phyloP scores from a whole-genome alignment of 1,140 invertebrate species.

The Macrocentrus cingulum region DNA sequence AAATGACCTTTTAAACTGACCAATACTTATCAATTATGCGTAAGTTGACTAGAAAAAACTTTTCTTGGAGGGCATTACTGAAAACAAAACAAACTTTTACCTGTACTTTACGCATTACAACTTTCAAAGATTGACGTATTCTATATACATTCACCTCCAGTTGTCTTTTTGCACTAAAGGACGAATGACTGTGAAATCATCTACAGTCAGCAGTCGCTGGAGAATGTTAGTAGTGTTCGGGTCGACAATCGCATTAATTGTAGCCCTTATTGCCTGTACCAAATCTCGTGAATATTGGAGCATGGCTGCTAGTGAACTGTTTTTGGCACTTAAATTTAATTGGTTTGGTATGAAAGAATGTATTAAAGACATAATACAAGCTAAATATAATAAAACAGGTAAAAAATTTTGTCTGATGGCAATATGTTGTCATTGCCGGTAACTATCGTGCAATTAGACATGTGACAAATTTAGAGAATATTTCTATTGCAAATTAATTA shows the following conservation, averaged over 20 bases:
- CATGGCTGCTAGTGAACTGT: neutral
- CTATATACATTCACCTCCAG: neutral
- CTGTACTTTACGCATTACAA: too few species aligned
- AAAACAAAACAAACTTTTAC: too few species aligned
- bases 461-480: neutral
- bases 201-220: neutral
- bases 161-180: neutral
- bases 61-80: too few species aligned
- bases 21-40: too few species aligned
- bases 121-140: neutral
- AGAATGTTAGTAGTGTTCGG: slow-evolving; percentile 34
- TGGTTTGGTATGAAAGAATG: slow-evolving; percentile 57
- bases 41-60: too few species aligned
- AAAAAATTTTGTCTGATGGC: slow-evolving; percentile 34
- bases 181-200: neutral
- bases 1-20: too few species aligned
- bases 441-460: neutral
- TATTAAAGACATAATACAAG: slow-evolving; percentile 58
- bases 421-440: slow-evolving; percentile 9
- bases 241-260: slow-evolving; percentile 34
- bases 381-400: slow-evolving; percentile 62
- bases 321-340: slow-evolving; percentile 58
- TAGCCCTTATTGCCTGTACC: slow-evolving; percentile 34
- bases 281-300: slow-evolving; percentile 28
- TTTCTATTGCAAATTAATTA: neutral